Evolutionary conservation across 2,113 vertebrate genomes (phyloP), one percentile per base, ranked within the genome.

Genomic region (Laticauda colubrina): DNA sequence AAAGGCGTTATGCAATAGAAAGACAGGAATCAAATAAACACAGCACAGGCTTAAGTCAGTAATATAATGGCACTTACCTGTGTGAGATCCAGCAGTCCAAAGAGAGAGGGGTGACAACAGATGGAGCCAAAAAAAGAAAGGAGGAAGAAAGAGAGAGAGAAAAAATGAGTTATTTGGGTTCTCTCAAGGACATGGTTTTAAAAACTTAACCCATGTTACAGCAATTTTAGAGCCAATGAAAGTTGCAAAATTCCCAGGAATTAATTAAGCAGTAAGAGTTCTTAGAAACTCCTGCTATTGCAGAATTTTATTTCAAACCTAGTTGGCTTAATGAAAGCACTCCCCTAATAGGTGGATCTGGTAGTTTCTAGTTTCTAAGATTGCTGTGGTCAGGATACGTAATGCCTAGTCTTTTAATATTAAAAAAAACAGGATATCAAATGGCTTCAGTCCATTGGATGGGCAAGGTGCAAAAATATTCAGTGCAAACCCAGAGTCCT

Each of bases 21-120:
- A 54, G 61, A 91, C 61, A 92, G 29, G 45, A 59, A 21, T 81
- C 92, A 89, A 93, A 93, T 3, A 87, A 24, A 91, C n/a, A 39
- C 14, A n/a, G 26, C 54, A 53, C 39, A 21, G 85, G 34, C 75
- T 43, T 54, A 8, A 93, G 89, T 14, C 75, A 14, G 48, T 61
- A 91, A 92, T 88, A 26, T 10, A 0, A 81, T 43, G 51, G n/a
- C 53, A 61, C 92, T 95, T 92, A 92, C 94, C 95, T 85, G 92
- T 81, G 75, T 91, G 54, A 48, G 57, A 93, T 21, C 61, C 93
- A 94, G 89, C 88, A 87, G 18, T 5, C 56, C 54, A 48, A 56
- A 55, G 55, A 39, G 55, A 34, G 34, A 94, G n/a, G 61, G 85
- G 7, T 6, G 14, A 20, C 23, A 14, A 3, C 89, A 7, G 45